These are phyloP conservation scores for Dendroctonus valens DNA, from an alignment of 1,140 invertebrate genomes.

Conservation along the genomic window DNA sequence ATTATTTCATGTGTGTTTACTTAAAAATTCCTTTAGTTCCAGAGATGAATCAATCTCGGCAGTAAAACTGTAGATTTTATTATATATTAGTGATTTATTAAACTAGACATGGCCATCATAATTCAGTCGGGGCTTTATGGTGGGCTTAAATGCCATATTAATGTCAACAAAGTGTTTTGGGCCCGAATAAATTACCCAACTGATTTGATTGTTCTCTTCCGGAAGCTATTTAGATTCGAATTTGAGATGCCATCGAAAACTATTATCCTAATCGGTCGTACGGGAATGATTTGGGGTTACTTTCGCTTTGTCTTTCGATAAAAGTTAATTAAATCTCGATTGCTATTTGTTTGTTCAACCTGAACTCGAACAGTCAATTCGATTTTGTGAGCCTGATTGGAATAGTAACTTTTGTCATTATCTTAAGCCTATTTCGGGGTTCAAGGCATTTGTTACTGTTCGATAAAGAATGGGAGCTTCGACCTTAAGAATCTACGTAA, in stretches of 20 bases:
- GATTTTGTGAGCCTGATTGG: no score
- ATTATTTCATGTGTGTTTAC: no score
- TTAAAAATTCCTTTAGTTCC: no score
- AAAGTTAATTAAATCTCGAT: slow-evolving; percentile 2
- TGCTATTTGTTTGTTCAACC: slow-evolving; percentile 1
- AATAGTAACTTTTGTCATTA: no score
- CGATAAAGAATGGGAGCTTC: no score
- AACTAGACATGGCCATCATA: background rate
- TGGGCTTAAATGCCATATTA: slow-evolving; percentile 26
- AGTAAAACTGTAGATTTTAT: no score
- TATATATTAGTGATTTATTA: no score
- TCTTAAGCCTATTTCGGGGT: no score
- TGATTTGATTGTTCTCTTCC: slow-evolving; percentile 25
- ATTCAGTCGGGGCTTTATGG: slow-evolving; percentile 6
- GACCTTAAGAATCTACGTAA: no score
- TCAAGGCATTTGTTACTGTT: no score
- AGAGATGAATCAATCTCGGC: no score
- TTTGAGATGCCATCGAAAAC: slow-evolving; percentile 20
- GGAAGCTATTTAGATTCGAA: slow-evolving; percentile 20
- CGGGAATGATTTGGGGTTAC: slow-evolving; percentile 1
- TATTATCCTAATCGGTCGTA: slow-evolving; percentile 16
- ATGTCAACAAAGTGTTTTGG: slow-evolving; percentile 26
- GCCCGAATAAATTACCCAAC: slow-evolving; percentile 17
- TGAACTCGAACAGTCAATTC: background rate
- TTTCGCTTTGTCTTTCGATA: slow-evolving; percentile 4